Base-by-base conservation (phyloP, 2,888 invertebrate species). In the Keiferia lycopersicella region DNA sequence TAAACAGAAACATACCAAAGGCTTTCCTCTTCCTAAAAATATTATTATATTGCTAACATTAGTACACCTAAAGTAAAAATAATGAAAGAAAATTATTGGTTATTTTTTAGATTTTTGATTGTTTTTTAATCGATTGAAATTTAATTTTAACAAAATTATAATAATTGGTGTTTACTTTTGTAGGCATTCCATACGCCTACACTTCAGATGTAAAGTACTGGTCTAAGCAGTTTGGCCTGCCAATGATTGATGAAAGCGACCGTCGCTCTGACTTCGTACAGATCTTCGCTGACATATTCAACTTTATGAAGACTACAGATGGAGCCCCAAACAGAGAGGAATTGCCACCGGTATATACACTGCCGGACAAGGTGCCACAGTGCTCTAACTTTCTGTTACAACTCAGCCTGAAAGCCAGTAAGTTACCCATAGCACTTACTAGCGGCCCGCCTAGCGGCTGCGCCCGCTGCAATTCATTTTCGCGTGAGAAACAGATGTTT, bases 311-410 rank as follows among this genome's bases (percentile, higher is more conserved):
- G n/a, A 18, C 14, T 14, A 10, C 22, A 14, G 22, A 18, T 4
- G 14, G 2, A 8, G 3, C 14, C 10, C 41, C 41, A 3, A 41
- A 14, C 41, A 41, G n/a, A 14, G 3, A 41, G 14, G 41, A n/a
- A 14, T 69, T 87, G 45, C 88, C 90, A 0, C 86, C 88, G 0
- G 66, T 91, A 4, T 91, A 81, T 68, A 87, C 88, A 0, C 71
- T 91, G 79, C 85, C 87, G 0, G 85, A 87, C 0, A 89, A 87
- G 64, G 78, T 86, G 0, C 67, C 66, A 0, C 70, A 80, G 0
- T 79, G 86, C 0, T 70, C 73, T 2, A 80, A 84, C 53, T 91
- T 87, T 48, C 80, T 91, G 1, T 61, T 70, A 7, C 85, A 87
- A 64, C 69, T 90, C 71, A 90, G 91, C 65, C 66, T 62, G 11